Base-by-base conservation (phyloP, 2,797 vertebrate species). In the Rhabdophis nuchalis region DNA sequence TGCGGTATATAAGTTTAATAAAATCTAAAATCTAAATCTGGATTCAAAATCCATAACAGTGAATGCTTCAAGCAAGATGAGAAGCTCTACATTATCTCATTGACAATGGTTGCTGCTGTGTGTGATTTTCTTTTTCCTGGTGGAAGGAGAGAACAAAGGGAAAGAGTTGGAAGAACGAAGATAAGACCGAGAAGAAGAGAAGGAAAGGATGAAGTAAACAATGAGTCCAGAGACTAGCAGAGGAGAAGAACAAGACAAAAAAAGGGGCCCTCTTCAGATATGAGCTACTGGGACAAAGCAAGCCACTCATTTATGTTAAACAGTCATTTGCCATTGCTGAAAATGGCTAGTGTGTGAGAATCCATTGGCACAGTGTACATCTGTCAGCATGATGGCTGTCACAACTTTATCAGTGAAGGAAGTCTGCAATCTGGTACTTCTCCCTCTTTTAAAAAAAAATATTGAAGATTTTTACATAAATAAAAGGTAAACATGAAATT, bases 381-480 rank as follows among this genome's bases (percentile, higher is more conserved):
- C 52, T 3, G 5, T 10, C 57, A 77, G 0, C 0, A 1, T 88
- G 91, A 0, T 8, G 86, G 91, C 85, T 92, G 25, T 60, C 0
- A 0, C 89, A 64, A 23, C 46, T 0, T 14, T 25, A 12, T 46
- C 86, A 72, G 32, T 9, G 0, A 0, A 89, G 27, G 0, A 89
- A 32, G 72, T 10, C 12, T 27, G 85, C 52, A 50, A 52, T 58
- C 29, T 58, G 29, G 54, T 58, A 61, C 57, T 23, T 14, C 14
- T 50, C 29, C 20, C 18, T n/a, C 54, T 72, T 82, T 32, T 72
- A 36, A 18, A 72, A 18, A 20, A 9, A 72, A 18, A 9, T 1
- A 2, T 68, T 18, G 23, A 57, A 52, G 16, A 77, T 23, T 23
- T 77, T 77, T 41, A 77, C 32, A 23, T 77, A 77, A 77, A 23